Base-by-base conservation (phyloP, 2,113 vertebrate species). In the Salvator merianae region DNA sequence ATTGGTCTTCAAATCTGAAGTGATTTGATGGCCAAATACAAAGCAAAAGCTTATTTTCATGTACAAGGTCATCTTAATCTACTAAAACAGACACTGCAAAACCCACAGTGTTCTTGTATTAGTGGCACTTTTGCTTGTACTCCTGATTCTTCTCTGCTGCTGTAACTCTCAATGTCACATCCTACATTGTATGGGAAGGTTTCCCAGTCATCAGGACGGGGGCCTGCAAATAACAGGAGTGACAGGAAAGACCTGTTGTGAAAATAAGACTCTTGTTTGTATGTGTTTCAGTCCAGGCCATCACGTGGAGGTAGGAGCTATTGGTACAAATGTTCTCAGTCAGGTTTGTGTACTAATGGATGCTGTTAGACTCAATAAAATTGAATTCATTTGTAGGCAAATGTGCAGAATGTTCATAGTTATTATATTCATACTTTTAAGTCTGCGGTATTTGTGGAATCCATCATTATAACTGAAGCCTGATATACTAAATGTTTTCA, bases 1-100 rank as follows among this genome's bases (percentile, higher is more conserved):
- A 22, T 59, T 90, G 74, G 89, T 77, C 74, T 82, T 79, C 63
- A 89, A 93, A 79, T 85, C 1, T 5, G 24, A 78, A 34, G 2
- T 59, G 55, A n/a, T 34, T 30, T 38, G 20, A 47, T 43, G n/a
- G 28, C 30, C 62, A 22, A 50, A 28, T 79, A 38, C 16, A 7
- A 20, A 43, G 68, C 40, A 36, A 53, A 83, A 30, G 26, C 63
- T 47, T 10, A 4, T 65, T 63, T 5, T 32, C 32, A 14, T n/a
- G 26, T 24, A 59, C 4, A 55, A 24, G 34, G 24, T 78, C 26
- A 20, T 65, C 2, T 65, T 65, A 18, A 65, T 36, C 53, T 36
- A 34, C 3, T 55, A 72, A 55, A 5, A 59, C 34, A 75, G 62
- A n/a, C 72, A 76, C 50, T 53, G n/a, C 50, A 65, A 74, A 53